Percentiles rank a stretch among this genome's conserved stretches.
phyloP scores from a whole-genome alignment of 1,140 invertebrate genomes.

The Pseudachorutes palmiensis region DNA sequence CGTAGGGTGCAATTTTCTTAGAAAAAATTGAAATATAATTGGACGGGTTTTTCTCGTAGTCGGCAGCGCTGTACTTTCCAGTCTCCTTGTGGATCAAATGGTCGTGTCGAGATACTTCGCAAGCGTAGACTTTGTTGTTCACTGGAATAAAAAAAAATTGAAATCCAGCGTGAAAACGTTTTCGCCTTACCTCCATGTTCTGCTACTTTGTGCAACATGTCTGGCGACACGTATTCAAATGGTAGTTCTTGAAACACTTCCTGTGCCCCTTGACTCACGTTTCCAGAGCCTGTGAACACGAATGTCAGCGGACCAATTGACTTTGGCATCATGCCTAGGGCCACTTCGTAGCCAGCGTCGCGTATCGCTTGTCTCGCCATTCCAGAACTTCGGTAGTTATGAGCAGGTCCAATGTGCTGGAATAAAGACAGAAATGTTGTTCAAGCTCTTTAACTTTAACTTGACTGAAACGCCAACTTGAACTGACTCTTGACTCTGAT shows the following conservation, averaged over 20 bases:
- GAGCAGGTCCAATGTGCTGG: conserved; percentile 88
- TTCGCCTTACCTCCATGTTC: conserved; percentile 80
- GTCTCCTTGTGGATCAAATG: conserved; percentile 82
- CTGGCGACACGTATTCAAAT: conserved; percentile 91
- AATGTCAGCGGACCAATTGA: conserved; percentile 96
- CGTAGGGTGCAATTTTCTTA: conserved; percentile 94
- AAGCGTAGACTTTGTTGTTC: conserved; percentile 87
- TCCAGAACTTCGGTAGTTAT: conserved; percentile 95
- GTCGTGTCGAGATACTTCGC: conserved; percentile 84
- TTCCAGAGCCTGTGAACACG: conserved; percentile 89
- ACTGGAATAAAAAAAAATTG: conserved; percentile 52
- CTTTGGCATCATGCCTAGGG: conserved; percentile 86
- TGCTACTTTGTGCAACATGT: conserved; percentile 88
- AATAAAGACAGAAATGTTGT: not conserved
- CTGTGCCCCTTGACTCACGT: conserved; percentile 76
- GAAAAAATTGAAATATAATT: conserved; percentile 93
- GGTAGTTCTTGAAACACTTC: conserved; percentile 96
- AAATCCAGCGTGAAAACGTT: conserved; percentile 5
- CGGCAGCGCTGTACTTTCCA: conserved; percentile 77
- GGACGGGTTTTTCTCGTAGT: conserved; percentile 88
- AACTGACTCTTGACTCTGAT: conserved; percentile 9
- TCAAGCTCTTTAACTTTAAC: too few species aligned
- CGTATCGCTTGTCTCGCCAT: conserved; percentile 94
- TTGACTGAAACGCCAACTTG: too few species aligned
- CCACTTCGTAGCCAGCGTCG: conserved; percentile 96